Base-by-base conservation (phyloP, 2,797 vertebrate genomes). In the Poeciliopsis turneri region DNA sequence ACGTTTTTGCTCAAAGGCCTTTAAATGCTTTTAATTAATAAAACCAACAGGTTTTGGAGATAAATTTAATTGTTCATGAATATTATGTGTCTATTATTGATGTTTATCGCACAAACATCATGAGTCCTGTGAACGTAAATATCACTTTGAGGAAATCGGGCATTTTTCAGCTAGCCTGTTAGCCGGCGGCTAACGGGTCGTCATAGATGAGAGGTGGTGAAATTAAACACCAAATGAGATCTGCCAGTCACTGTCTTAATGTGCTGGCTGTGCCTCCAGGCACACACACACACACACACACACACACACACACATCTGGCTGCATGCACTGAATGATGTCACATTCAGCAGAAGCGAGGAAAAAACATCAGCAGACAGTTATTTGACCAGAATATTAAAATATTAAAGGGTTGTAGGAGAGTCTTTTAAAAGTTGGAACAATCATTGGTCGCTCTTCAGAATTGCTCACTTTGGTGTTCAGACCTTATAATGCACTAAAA, bases 151-250 rank as follows among this genome's bases (percentile, higher is more conserved):
- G 66, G 49, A 88, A 73, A 3, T 75, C 15, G 45, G 57, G 55
- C 82, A 83, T 84, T 72, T 55, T 80, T 83, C 82, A 86, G 74
- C 80, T 20, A 68, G 84, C 76, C 53, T 75, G 23, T 55, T 75
- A 51, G 90, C 92, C 83, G 0, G 43, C 12, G 84, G 90, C 82
- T 85, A 89, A 89, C 80, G 78, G 82, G 78, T 74, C 80, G 85
- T 85, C 86, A 68, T 76, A 86, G 87, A 91, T 79, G 87, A 88
- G 84, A 88, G 81, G 82, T 84, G 78, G 84, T 91, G 87, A 93
- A 93, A 94, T 94, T 90, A 94, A 93, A 87, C 86, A 88, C 82
- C 87, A 93, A 92, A 95, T 91, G 92, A 94, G 90, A 92, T 94
- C 89, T 92, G 90, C 85, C 92, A 92, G 80, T 94, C 92, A 93